Evolutionary conservation across 2,888 invertebrate species (phyloP).

Genomic region (Rhingia rostrata): DNA sequence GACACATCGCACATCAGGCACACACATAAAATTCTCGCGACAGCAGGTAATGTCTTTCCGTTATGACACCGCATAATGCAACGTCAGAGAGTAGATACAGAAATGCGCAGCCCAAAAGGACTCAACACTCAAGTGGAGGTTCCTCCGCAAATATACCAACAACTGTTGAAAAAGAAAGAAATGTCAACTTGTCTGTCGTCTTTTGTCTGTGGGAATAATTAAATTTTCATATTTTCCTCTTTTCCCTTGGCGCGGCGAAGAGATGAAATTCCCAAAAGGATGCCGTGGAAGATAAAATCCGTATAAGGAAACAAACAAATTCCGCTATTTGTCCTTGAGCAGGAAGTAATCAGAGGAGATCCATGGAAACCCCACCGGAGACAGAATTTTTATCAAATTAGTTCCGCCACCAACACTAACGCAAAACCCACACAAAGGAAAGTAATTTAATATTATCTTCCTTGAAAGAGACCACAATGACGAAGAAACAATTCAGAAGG

Average conservation of each 20-base stretch:
- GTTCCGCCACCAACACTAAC: constrained; percentile 55
- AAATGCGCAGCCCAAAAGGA: not conserved
- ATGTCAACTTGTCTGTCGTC: constrained; percentile 73
- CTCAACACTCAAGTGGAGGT: constrained; percentile 28
- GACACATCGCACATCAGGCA: constrained; percentile 32
- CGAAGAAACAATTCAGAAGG: constrained; percentile 30
- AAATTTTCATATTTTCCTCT: constrained; percentile 73
- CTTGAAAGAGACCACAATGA: constrained; percentile 29
- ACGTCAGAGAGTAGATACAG: not conserved
- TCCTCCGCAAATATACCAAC: constrained; percentile 12
- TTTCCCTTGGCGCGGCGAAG: constrained; percentile 29
- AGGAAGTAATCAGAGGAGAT: constrained; percentile 37
- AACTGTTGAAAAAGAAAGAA: constrained; percentile 15
- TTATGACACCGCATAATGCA: constrained; percentile 72
- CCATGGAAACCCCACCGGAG: constrained; percentile 62
- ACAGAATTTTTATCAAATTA: constrained; percentile 74
- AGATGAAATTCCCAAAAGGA: constrained; percentile 69
- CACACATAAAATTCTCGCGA: constrained; percentile 57
- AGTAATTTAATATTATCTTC: constrained; percentile 67
- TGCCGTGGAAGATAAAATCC: constrained; percentile 45
- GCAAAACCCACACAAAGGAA: constrained; percentile 32
- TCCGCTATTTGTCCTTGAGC: constrained; percentile 67
- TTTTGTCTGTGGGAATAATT: constrained; percentile 72
- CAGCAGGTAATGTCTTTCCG: constrained; percentile 67
- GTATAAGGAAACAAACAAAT: constrained; percentile 67